Conservation (phyloP, 2,113 vertebrate species). For the Shinisaurus crocodilurus region DNA sequence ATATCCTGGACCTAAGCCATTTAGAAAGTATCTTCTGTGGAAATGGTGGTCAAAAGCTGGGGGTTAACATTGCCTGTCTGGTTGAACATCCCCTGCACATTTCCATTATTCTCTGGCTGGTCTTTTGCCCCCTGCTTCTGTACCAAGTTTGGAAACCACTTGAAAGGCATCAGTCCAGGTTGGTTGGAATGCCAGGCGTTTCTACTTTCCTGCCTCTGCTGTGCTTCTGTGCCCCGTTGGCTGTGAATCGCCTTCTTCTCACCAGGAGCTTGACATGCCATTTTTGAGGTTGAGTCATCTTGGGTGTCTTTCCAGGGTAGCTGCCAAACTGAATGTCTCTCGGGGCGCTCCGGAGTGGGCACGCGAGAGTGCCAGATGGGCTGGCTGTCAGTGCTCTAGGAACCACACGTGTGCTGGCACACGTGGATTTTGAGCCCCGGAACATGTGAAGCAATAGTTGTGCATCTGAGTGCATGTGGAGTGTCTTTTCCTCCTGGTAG, state of each 20-base stretch:
- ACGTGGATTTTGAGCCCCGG: not conserved
- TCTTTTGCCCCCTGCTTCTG: not conserved
- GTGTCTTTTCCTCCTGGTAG: not conserved
- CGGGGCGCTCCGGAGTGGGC: not conserved
- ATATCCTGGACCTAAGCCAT: not conserved
- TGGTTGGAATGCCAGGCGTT: not conserved
- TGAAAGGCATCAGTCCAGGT: not conserved
- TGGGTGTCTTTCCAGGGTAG: not conserved
- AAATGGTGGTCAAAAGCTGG: not conserved
- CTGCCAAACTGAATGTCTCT: not conserved
- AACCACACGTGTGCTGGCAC: not conserved
- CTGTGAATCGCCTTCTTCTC: not conserved
- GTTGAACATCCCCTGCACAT: not conserved
- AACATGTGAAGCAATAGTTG: not conserved
- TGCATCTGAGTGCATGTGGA: no score
- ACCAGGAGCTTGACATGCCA: fast-evolving
- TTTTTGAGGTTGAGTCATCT: not conserved
- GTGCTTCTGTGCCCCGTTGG: no score
- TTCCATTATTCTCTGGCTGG: not conserved
- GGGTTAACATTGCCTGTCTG: not conserved
- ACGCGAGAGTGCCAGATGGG: not conserved
- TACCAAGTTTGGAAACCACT: not conserved
- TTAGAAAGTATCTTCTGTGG: not conserved
- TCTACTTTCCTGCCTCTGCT: not conserved
- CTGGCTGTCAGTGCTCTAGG: no score